Base-by-base conservation (phyloP, 2,797 vertebrate genomes). In the Phaenicophaeus curvirostris region DNA sequence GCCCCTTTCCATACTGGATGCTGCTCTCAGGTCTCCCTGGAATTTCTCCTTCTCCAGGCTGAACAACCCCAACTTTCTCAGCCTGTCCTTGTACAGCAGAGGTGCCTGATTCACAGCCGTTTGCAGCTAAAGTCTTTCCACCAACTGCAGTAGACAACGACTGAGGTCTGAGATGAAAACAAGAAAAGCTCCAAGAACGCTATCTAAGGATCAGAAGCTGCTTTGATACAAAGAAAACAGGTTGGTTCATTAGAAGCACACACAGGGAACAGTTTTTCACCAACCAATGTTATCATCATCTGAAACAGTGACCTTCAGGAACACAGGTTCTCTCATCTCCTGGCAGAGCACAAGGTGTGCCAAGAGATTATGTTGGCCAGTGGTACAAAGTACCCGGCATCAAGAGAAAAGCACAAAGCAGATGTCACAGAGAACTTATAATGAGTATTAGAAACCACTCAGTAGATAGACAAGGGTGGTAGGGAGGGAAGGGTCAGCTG, bases 121-220 rank as follows among this genome's bases (percentile, higher is more conserved):
- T 9, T 13, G 67, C 39, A 83, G 81, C 23, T 73, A 7, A 69
- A 78, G 57, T 10, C 77, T n/a, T 50, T 5, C 39, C 58, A 1
- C 0, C 25, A 58, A 68, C 48, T 80, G 80, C 55, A 80, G 30
- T 0, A 59, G 71, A 19, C 67, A 21, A 6, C 2, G 4, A 21
- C 44, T 24, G 66, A 68, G 50, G 66, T 53, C 41, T 1, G n/a
- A 83, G 90, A 86, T 72, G 77, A 87, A 92, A 93, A 89, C 0
- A 28, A 21, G 48, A 65, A 53, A 31, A 92, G 84, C 84, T 21
- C 31, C 0, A 2, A 57, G 87, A 33, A 27, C 4, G n/a, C 41
- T 57, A 37, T 10, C 15, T 13, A 7, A 28, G 72, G 82, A 93
- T 95, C 90, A 87, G 93, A 93, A 51, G 68, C 39, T 76, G 90